Percentiles rank a stretch among this genome's conserved stretches.
These are phyloP conservation scores for Tenthredo amoena DNA, from an alignment of 2,888 invertebrate species.

Conservation along the genomic window DNA sequence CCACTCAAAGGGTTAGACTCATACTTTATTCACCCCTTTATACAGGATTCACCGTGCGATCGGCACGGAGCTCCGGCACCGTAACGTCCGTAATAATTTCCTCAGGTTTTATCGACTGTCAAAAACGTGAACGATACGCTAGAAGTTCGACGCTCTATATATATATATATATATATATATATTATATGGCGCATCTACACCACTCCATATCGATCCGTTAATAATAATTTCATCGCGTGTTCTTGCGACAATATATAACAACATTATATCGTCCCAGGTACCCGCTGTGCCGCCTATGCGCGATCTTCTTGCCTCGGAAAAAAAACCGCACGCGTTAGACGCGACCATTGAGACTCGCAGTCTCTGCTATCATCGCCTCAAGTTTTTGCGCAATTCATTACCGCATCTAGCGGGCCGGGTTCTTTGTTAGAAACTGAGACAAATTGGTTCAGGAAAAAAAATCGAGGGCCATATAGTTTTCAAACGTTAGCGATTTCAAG, in stretches of 20 bases:
- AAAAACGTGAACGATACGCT: slow-evolving; percentile 17
- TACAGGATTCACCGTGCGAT: not conserved
- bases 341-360: not conserved
- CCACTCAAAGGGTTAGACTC: slow-evolving; percentile 34
- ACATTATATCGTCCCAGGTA: slow-evolving; percentile 33
- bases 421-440: not conserved
- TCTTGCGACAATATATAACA: slow-evolving; percentile 23
- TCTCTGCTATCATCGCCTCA: not conserved
- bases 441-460: not conserved
- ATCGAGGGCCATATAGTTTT: slow-evolving; percentile 2
- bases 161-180: not conserved
- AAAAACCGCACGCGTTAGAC: not conserved
- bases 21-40: slow-evolving; percentile 2
- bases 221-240: slow-evolving; percentile 48
- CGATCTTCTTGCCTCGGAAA: not conserved
- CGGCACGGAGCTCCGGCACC: not conserved
- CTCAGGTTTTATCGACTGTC: slow-evolving; percentile 37
- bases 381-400: not conserved
- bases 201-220: slow-evolving; percentile 21
- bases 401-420: not conserved
- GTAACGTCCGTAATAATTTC: slow-evolving; percentile 18
- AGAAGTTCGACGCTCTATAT: not conserved
- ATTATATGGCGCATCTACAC: not conserved
- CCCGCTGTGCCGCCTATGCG: slow-evolving; percentile 6
- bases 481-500: not conserved